Conservation (phyloP, 1,140 invertebrate species). For the Drosophila suzukii region DNA sequence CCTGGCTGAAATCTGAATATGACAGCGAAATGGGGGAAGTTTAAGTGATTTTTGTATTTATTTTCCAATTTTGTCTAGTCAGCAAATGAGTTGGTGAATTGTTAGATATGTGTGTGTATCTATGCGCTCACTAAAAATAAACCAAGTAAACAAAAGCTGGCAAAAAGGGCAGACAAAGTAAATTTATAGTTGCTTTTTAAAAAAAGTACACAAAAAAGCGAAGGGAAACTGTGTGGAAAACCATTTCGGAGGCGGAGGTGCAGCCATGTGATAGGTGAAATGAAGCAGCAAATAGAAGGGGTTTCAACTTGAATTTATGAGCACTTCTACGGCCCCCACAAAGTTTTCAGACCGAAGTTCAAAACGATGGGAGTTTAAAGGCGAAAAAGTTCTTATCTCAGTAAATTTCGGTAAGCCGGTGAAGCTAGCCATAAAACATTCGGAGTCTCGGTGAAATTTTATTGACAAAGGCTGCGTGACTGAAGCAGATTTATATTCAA, state of each 20-base stretch:
- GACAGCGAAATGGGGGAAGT: conserved; percentile 44
- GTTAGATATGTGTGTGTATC: conserved; percentile 32
- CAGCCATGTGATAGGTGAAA: conserved; percentile 49
- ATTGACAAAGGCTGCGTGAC: conserved; percentile 18
- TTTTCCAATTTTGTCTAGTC: conserved; percentile 54
- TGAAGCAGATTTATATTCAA: conserved; percentile 19
- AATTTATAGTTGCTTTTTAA: conserved; percentile 37
- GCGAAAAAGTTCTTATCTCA: conserved; percentile 33
- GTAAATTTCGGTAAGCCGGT: conserved; percentile 9
- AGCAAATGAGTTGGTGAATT: conserved; percentile 48
- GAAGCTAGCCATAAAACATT: conserved; percentile 15
- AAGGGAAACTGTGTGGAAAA: conserved; percentile 40
- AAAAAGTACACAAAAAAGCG: conserved; percentile 13
- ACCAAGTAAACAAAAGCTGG: conserved; percentile 51
- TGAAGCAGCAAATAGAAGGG: conserved; percentile 47
- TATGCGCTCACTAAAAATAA: conserved; percentile 56
- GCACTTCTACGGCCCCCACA: conserved; percentile 8
- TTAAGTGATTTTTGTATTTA: conserved; percentile 21
- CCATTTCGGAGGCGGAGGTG: conserved; percentile 10
- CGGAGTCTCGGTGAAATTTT: conserved; percentile 22
- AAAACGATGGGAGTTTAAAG: conserved; percentile 29
- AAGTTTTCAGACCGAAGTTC: conserved; percentile 31
- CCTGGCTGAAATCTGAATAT: conserved; percentile 9
- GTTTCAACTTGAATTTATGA: conserved; percentile 54
- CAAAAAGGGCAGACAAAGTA: conserved; percentile 55